Evolutionary conservation across 1,140 invertebrate species (phyloP), one percentile per base, ranked within the genome.

Genomic region (Phenacoccus solenopsis): DNA sequence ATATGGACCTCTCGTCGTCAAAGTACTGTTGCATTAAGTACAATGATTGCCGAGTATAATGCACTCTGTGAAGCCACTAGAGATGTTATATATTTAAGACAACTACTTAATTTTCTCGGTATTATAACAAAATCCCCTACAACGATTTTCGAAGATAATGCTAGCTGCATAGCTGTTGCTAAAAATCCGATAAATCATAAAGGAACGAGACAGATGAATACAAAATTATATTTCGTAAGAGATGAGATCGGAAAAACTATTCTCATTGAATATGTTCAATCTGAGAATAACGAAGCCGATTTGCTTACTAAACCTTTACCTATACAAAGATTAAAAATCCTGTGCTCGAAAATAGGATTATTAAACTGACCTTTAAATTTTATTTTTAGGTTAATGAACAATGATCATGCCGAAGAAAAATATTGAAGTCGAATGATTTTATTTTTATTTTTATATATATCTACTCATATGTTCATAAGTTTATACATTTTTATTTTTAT

Each of bases 1-100:
- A 13, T 28, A 12, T 71, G 71, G 68, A 20, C 24, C 0, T 56
- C 67, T n/a, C 72, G 73, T 49, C 76, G 75, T 72, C 78, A 80
- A 73, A 67, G 9, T 21, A 73, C 72, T 71, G 75, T 78, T 16
- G 74, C 78, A 27, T 25, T 79, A 9, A 80, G 75, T 28, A 78
- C 76, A 21, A 75, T 75, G 7, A 78, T 80, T 68, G 75, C 79
- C 0, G 79, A 81, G 56, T 81, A 78, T 71, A 72, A 79, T 20
- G 76, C 79, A 32, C 12, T 72, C 73, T 13, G 21, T 73, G 49
- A 73, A 24, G 27, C 59, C 1, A 22, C 38, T 3, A n/a, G 13
- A 25, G 70, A 69, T 24, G 21, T 28, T 2, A 13, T 38, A 2
- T 69, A 49, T 67, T n/a, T 61, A 22, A 68, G 61, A 1, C 7